A percentile compares a stretch with the other conserved stretches of the same genome.
Evolutionary conservation across 2,113 vertebrate genomes (phyloP).

Genomic region (Rhea americana): DNA sequence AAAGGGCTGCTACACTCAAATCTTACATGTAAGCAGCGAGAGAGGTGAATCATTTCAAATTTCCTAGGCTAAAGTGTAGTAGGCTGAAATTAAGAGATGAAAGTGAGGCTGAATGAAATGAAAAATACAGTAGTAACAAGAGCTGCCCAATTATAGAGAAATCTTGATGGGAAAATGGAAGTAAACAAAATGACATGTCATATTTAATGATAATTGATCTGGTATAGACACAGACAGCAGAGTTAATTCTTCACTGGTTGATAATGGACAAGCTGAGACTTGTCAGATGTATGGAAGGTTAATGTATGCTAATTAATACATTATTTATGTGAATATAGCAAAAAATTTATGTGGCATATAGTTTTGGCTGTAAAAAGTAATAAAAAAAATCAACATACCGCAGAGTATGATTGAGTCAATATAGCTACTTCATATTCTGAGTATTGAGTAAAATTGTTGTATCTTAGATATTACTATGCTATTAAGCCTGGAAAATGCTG

Average conservation of each 20-base stretch:
- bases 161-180: neutral
- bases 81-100: neutral
- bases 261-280: neutral
- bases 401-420: neutral
- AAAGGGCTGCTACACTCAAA: neutral
- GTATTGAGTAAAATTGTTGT: neutral
- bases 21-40: neutral
- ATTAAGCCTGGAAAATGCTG: slow-evolving; percentile 16
- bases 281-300: neutral
- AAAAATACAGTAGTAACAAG: neutral
- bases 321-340: neutral
- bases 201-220: neutral
- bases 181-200: neutral
- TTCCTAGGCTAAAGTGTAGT: neutral
- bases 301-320: neutral
- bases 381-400: neutral
- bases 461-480: neutral
- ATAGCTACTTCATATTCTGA: neutral
- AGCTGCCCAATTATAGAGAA: neutral
- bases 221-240: neutral
- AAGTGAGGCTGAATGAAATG: slow-evolving; percentile 6
- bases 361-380: neutral
- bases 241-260: neutral
- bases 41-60: neutral
- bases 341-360: neutral